Base-by-base conservation (phyloP, 30 jellyfish, hydroid and myxozoan species). In the Hydractinia echinata region DNA sequence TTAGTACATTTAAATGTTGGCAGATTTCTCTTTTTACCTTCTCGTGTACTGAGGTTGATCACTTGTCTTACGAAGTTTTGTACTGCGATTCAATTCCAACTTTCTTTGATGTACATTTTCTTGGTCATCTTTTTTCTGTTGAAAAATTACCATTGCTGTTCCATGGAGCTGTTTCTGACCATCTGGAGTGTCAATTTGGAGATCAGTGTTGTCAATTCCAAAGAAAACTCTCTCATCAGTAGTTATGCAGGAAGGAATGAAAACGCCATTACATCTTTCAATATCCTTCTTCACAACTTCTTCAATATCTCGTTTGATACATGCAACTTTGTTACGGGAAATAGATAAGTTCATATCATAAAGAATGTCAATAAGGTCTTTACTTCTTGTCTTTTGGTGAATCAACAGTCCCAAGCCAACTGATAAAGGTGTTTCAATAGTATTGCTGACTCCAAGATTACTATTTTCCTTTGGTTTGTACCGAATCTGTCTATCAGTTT, bases 151-250 rank as follows among this genome's bases (percentile, higher is more conserved):
- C 68, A 56, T 56, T 56, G 82, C 82, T 8, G 74, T 73, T 20
- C 82, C 82, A 20, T 73, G 82, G 77, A 73, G 76, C 15, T 73
- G 82, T 8, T 11, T 20, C 76, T 51, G 13, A 8, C 82, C 82
- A 73, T 73, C 76, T 20, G 82, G 82, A 11, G 82, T 73, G 30
- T 73, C 82, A 20, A 73, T 14, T 49, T 73, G 13, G 39, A 73
- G 18, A 51, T 73, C 82, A 8, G 82, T 73, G 82, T 73, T 73
- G 30, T 73, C 82, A 51, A 73, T 49, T 11, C 77, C 74, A 73
- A 73, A 73, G 18, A 8, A 51, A 11, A 20, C 76, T 39, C 11
- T 11, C 18, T 14, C 14, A 20, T 73, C 82, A 8, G 13, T 13
- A 20, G 30, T 9, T 10, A 73, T 20, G 30, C 18, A 14, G 15